Evolutionary conservation across 2,888 invertebrate species (phyloP).

Genomic region (Chymomyza amoena): DNA sequence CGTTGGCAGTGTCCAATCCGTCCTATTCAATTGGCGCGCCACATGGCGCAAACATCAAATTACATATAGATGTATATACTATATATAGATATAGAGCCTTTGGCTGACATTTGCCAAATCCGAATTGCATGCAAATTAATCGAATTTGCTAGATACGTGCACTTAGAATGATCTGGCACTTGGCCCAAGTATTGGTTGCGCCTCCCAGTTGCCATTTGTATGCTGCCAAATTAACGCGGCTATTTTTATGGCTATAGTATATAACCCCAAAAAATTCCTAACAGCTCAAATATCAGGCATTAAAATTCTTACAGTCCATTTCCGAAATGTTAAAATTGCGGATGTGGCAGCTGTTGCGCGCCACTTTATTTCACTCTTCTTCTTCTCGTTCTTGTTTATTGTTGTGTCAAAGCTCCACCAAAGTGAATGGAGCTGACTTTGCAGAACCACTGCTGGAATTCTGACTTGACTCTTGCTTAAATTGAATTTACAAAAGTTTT

Average conservation of each 20-base stretch:
- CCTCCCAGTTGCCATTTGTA: neutral
- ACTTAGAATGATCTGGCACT: neutral
- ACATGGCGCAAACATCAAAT: conserved; percentile 28
- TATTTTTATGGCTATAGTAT: conserved; percentile 18
- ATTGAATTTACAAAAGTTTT: conserved; percentile 7
- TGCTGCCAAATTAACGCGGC: conserved; percentile 5
- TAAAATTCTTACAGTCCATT: conserved; percentile 22
- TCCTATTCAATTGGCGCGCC: no score
- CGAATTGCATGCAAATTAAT: conserved; percentile 21
- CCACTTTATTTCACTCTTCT: neutral
- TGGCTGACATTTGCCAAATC: conserved; percentile 32
- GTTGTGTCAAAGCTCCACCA: neutral
- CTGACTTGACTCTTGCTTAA: neutral
- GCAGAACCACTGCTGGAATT: neutral
- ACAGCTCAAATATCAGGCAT: conserved; percentile 28
- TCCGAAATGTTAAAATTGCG: conserved; percentile 44
- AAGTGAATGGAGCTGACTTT: neutral
- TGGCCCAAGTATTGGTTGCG: neutral
- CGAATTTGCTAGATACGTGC: neutral
- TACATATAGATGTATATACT: conserved; percentile 20
- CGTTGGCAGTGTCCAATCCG: no score
- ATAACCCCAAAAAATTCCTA: conserved; percentile 19
- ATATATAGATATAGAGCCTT: conserved; percentile 20
- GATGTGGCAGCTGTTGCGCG: conserved; percentile 28
- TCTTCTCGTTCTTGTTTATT: neutral